Evolutionary conservation across 2,888 invertebrate genomes (phyloP).

Genomic region (Lobophora halterata): DNA sequence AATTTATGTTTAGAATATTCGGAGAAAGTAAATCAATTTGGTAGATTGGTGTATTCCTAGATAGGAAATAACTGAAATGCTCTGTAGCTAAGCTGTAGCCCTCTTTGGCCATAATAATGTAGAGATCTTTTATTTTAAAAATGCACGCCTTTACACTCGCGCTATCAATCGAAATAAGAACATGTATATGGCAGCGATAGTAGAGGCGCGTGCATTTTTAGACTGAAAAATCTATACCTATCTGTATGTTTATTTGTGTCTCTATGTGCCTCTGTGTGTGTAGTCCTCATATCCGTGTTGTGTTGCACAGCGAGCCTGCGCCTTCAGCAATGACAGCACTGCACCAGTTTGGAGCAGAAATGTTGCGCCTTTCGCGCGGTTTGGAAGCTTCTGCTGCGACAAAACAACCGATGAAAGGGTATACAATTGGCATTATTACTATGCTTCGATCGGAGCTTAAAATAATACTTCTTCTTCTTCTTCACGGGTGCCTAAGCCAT

Average conservation of each 20-base stretch:
- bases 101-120: no score
- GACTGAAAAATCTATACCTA: background rate
- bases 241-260: slow-evolving; percentile 8
- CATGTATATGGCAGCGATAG: no score
- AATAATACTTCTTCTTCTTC: slow-evolving; percentile 37
- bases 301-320: slow-evolving; percentile 85
- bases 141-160: no score
- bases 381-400: slow-evolving; percentile 85
- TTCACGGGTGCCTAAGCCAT: no score
- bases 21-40: no score
- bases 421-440: slow-evolving; percentile 65
- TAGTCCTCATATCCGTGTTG: slow-evolving; percentile 65
- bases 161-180: no score
- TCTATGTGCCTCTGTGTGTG: slow-evolving; percentile 48
- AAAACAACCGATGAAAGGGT: slow-evolving; percentile 74
- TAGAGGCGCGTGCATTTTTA: no score
- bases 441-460: slow-evolving; percentile 39
- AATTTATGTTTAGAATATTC: no score
- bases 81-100: no score
- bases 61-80: no score
- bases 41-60: no score
- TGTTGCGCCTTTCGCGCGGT: slow-evolving; percentile 90
- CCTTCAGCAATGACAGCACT: slow-evolving; percentile 92
- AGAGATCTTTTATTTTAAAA: no score
- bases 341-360: slow-evolving; percentile 92